phyloP scores from a whole-genome alignment of 2,888 invertebrate species.

The Gibbula magus region DNA sequence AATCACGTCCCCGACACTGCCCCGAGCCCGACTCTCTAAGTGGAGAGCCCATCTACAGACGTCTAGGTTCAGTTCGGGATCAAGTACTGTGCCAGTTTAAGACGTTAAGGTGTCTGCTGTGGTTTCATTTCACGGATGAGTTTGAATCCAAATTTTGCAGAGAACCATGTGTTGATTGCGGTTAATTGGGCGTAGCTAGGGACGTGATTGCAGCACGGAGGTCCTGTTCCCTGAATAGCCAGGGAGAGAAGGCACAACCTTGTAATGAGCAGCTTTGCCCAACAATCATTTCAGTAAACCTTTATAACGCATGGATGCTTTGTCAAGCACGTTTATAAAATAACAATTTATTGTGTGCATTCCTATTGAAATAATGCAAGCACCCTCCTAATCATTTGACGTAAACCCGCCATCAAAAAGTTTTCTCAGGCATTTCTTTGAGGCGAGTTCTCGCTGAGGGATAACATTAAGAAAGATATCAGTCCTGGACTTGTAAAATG shows the following conservation, averaged over 20 bases:
- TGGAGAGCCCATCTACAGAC: not conserved
- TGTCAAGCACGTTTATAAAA: no score
- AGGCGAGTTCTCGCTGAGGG: no score
- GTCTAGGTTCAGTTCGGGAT: conserved; percentile 9
- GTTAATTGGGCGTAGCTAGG: conserved; percentile 4
- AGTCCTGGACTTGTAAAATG: not conserved
- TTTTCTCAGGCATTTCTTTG: no score
- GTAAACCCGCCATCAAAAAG: no score
- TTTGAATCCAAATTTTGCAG: conserved; percentile 23
- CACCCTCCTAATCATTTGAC: no score
- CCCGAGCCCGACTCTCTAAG: not conserved
- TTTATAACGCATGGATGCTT: no score
- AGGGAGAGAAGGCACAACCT: no score
- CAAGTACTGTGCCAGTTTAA: conserved; percentile 19
- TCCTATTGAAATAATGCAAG: no score
- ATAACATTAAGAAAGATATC: no score
- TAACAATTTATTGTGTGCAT: no score
- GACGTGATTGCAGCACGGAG: conserved; percentile 7
- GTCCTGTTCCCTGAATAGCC: not conserved
- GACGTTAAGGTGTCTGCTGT: conserved; percentile 19
- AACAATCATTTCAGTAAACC: no score
- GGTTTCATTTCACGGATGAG: conserved; percentile 22
- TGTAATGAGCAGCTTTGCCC: no score
- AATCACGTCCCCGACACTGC: conserved; percentile 3
- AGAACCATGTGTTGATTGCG: conserved; percentile 21